Evolutionary conservation across 2,113 vertebrate genomes (phyloP).

Genomic region (Glareola pratincola): DNA sequence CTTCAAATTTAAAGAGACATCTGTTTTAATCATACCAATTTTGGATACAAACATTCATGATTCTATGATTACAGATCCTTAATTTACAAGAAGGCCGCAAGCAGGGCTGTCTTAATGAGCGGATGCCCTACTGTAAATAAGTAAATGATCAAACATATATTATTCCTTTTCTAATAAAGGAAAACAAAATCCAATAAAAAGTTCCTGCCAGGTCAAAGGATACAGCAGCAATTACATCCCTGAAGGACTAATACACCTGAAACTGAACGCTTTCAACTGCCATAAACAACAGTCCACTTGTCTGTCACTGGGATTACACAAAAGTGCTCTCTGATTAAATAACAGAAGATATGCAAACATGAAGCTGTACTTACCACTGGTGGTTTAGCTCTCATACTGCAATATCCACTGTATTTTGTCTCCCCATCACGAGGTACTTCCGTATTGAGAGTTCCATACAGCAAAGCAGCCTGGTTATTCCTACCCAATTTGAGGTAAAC

Average conservation of each 20-base stretch:
- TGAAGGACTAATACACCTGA: not conserved
- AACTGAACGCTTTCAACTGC: not conserved
- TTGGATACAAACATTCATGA: not conserved
- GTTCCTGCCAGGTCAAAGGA: not conserved
- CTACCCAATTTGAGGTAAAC: constrained; percentile 80
- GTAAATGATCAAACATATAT: not conserved
- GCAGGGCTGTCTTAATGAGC: not conserved
- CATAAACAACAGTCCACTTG: not conserved
- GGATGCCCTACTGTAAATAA: not conserved
- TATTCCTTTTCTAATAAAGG: not conserved
- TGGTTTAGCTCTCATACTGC: constrained; percentile 80
- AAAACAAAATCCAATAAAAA: not conserved
- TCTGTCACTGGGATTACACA: not conserved
- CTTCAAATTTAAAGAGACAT: not conserved
- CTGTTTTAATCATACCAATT: not conserved
- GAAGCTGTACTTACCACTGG: constrained; percentile 75
- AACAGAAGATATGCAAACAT: not conserved
- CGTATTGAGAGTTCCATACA: constrained; percentile 84
- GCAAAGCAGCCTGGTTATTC: constrained; percentile 82
- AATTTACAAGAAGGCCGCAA: not conserved
- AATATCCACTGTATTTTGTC: constrained; percentile 90
- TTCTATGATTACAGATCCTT: not conserved
- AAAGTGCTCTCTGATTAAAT: not conserved
- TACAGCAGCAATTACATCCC: not conserved
- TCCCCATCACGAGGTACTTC: constrained; percentile 85